These are phyloP conservation scores for Drosophila siamana DNA, from an alignment of 2,888 invertebrate genomes.

Conservation along the genomic window DNA sequence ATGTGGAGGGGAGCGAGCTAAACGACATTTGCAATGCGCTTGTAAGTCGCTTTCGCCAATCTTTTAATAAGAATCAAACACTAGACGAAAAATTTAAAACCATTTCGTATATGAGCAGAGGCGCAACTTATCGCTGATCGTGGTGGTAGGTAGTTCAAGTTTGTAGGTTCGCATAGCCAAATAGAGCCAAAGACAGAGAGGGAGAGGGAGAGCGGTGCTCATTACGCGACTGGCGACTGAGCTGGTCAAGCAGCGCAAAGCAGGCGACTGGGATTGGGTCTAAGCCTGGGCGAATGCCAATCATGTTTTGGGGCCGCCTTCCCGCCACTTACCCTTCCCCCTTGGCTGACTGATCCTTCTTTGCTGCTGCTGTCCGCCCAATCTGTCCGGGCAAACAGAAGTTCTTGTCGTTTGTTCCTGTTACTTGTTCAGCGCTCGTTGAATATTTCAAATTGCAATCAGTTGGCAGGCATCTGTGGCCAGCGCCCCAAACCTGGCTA, in stretches of 20 bases:
- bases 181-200: constrained; percentile 5
- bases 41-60: constrained; percentile 79
- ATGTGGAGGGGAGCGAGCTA: neutral
- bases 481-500: constrained; percentile 36
- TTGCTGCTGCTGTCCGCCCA: constrained; percentile 42
- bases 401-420: constrained; percentile 76
- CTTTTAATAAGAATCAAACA: constrained; percentile 83
- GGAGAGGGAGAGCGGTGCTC: constrained; percentile 45
- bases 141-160: constrained; percentile 65
- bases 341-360: neutral
- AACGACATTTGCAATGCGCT: constrained; percentile 72
- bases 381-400: constrained; percentile 61
- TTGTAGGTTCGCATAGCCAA: constrained; percentile 9
- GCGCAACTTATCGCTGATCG: constrained; percentile 77
- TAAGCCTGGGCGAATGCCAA: constrained; percentile 58
- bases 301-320: constrained; percentile 50
- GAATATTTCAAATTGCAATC: constrained; percentile 82
- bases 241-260: constrained; percentile 42
- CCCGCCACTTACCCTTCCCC: constrained; percentile 3
- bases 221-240: constrained; percentile 59
- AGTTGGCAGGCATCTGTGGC: constrained; percentile 75
- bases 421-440: constrained; percentile 68
- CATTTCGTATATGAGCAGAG: constrained; percentile 80
- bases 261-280: constrained; percentile 17
- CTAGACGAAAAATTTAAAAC: constrained; percentile 80